phyloP scores from a whole-genome alignment of 2,797 vertebrate genomes.

The Notamacropus eugenii region DNA sequence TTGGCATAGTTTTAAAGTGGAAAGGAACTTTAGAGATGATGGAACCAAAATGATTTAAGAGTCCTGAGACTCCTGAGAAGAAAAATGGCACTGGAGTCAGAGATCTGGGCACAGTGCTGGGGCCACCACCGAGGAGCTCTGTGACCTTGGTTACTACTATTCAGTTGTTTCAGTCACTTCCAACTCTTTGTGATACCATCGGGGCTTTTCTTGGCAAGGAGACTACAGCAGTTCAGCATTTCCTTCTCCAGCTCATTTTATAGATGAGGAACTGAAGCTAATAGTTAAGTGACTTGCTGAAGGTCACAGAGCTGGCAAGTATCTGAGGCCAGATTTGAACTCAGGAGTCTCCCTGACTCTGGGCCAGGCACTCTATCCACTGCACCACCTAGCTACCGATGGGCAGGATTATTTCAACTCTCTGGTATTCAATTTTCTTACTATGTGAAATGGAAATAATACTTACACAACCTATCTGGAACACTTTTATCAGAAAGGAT shows the following conservation, averaged over 20 bases:
- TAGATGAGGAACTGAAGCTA: neutral
- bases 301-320: neutral
- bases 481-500: neutral
- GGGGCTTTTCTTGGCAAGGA: neutral
- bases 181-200: neutral
- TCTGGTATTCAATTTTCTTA: neutral
- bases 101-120: neutral
- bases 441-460: neutral
- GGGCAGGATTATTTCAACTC: neutral
- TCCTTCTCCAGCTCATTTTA: neutral
- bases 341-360: neutral
- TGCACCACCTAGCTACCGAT: neutral
- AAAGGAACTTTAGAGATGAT: neutral
- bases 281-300: neutral
- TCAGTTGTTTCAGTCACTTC: neutral
- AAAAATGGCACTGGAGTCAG: neutral
- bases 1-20: neutral
- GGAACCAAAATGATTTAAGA: neutral
- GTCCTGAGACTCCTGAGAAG: neutral
- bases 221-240: neutral
- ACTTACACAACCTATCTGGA: neutral
- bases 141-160: neutral
- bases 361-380: neutral
- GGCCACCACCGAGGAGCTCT: neutral
- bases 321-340: neutral